Percentiles rank a stretch among this genome's conserved stretches.
Conservation (phyloP, 35 echinoderm and acorn worm genomes). For the Heliocidaris tuberculata region DNA sequence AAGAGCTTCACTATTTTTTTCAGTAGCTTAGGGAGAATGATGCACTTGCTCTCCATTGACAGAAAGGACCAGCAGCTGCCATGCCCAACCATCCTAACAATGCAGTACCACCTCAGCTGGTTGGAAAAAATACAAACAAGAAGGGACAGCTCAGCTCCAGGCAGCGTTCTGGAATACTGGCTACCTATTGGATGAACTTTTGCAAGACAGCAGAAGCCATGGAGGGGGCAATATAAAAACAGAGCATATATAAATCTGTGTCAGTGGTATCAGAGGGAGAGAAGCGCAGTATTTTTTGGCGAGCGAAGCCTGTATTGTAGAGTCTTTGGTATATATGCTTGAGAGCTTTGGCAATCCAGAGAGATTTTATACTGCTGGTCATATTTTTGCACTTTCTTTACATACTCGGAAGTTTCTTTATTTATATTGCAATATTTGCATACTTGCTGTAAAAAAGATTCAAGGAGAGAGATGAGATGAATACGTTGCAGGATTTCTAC, state of each 20-base stretch:
- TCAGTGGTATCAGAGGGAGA: background rate
- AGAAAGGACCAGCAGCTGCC: background rate
- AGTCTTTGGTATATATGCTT: background rate
- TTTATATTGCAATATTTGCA: background rate
- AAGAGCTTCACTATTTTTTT: background rate
- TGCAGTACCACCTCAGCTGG: constrained; percentile 6
- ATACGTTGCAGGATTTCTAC: background rate
- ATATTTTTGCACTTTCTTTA: background rate
- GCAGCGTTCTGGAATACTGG: background rate
- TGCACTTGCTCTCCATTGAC: constrained; percentile 16
- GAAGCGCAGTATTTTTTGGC: background rate
- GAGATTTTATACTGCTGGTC: background rate
- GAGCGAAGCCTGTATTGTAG: background rate
- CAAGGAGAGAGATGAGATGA: background rate
- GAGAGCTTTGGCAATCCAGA: background rate
- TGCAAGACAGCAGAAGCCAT: background rate
- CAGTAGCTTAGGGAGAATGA: background rate
- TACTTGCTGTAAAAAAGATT: background rate
- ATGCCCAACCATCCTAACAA: constrained; percentile 35
- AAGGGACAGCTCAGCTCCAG: background rate
- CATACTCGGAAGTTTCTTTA: background rate
- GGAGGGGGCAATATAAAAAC: no score
- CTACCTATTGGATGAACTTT: background rate
- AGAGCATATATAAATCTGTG: no score
- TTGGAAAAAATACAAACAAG: background rate